These are phyloP conservation scores for Margarornis squamiger DNA, from an alignment of 2,797 vertebrate genomes.

Conservation along the genomic window DNA sequence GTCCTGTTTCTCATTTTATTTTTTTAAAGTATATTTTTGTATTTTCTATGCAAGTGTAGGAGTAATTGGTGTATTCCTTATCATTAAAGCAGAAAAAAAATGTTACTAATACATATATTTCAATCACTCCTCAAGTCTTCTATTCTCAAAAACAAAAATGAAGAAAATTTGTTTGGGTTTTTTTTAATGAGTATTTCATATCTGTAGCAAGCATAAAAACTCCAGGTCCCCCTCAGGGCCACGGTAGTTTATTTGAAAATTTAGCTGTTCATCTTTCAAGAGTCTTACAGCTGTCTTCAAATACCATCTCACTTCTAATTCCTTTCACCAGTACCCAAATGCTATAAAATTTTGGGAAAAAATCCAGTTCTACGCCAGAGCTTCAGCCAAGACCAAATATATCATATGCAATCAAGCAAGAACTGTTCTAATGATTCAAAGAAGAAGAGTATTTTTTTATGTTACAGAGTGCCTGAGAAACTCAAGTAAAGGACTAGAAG, in stretches of 20 bases:
- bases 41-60: neutral
- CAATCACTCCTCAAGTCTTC: neutral
- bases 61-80: neutral
- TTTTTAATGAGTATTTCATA: neutral
- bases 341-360: neutral
- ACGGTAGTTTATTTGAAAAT: neutral
- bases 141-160: neutral
- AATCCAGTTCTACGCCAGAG: neutral
- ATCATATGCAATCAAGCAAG: neutral
- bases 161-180: neutral
- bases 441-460: neutral
- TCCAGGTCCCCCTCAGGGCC: neutral
- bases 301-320: neutral
- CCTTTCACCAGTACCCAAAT: neutral
- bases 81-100: neutral
- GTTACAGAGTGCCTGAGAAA: neutral
- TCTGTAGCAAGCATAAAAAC: neutral
- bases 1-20: neutral
- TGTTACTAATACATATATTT: neutral
- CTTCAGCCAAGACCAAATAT: neutral
- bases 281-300: neutral
- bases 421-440: neutral
- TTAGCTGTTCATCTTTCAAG: neutral
- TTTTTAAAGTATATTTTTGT: neutral
- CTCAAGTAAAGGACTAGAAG: neutral